phyloP scores from a whole-genome alignment of 2,888 invertebrate species.

The Leuctra nigra region DNA sequence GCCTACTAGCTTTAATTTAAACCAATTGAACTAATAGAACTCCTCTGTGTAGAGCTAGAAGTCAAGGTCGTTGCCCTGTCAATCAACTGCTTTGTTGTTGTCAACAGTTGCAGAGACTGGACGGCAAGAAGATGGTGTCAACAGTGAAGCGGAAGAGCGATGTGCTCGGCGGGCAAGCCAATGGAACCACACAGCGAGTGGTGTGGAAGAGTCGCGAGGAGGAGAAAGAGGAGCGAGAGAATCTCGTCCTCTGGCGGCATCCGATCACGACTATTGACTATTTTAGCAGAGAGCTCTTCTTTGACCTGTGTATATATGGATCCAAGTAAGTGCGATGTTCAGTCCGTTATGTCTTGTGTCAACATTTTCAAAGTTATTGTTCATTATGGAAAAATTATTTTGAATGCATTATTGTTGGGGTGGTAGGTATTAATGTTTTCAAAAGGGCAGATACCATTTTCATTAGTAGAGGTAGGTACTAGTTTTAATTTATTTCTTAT shows the following conservation, averaged over 20 bases:
- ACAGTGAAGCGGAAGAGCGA: constrained; percentile 36
- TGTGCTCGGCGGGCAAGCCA: constrained; percentile 29
- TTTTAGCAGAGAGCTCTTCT: constrained; percentile 65
- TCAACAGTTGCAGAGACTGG: constrained; percentile 54
- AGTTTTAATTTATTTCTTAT: too few relatives aligned
- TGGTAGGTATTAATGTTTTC: too few relatives aligned
- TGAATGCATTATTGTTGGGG: too few relatives aligned
- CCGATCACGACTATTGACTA: constrained; percentile 75
- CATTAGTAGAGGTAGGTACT: too few relatives aligned
- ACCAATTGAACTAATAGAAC: too few relatives aligned
- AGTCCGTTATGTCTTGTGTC: too few relatives aligned
- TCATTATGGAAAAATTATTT: too few relatives aligned
- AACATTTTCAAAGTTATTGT: too few relatives aligned
- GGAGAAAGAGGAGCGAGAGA: constrained; percentile 53
- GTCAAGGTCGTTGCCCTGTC: not conserved
- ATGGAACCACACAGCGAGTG: constrained; percentile 40
- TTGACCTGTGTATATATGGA: constrained; percentile 53
- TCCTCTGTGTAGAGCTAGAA: too few relatives aligned
- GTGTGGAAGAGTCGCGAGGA: constrained; percentile 35
- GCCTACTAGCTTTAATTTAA: too few relatives aligned
- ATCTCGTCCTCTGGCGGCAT: constrained; percentile 71
- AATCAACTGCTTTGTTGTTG: constrained; percentile 19
- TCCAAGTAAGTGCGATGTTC: constrained; percentile 48
- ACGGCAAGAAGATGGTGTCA: constrained; percentile 54
- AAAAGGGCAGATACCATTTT: too few relatives aligned